Evolutionary conservation across 2,113 vertebrate genomes (phyloP).

Genomic region (Mus spicilegus): DNA sequence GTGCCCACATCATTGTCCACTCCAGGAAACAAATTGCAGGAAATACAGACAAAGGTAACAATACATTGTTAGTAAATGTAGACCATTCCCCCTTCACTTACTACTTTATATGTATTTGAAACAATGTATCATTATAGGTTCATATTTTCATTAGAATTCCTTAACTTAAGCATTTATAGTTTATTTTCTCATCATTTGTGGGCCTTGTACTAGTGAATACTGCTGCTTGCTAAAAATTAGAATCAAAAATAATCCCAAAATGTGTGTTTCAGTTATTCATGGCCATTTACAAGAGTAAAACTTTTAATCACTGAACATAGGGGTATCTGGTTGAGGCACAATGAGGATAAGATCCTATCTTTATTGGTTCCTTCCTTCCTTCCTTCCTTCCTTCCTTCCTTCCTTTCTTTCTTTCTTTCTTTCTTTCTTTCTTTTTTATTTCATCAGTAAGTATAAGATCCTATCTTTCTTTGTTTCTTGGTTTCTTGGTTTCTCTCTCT

Average conservation of each 20-base stretch:
- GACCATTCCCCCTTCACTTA: neutral
- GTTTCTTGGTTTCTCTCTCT: no score
- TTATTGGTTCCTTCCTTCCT: no score
- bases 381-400: no score
- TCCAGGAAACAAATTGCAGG: conserved; percentile 42
- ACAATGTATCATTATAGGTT: neutral
- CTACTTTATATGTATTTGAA: conserved; percentile 29
- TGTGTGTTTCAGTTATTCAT: neutral
- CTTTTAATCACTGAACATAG: neutral
- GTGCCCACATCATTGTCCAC: neutral
- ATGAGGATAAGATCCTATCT: no score
- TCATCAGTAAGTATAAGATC: no score
- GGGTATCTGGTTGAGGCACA: neutral
- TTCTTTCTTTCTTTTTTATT: no score
- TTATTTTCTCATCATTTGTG: neutral
- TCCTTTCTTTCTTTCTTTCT: no score
- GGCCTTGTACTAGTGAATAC: neutral
- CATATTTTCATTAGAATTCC: conserved; percentile 50
- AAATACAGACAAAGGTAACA: conserved; percentile 37
- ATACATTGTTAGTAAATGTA: neutral
- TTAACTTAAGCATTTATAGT: neutral
- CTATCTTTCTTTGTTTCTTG: no score
- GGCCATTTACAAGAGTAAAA: neutral
- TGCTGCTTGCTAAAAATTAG: conserved; percentile 10
- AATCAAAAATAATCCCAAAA: neutral